Percentiles rank a stretch among this genome's conserved stretches.
These are phyloP conservation scores for Chloebia gouldiae DNA, from an alignment of 2,113 vertebrate species.

Conservation along the genomic window DNA sequence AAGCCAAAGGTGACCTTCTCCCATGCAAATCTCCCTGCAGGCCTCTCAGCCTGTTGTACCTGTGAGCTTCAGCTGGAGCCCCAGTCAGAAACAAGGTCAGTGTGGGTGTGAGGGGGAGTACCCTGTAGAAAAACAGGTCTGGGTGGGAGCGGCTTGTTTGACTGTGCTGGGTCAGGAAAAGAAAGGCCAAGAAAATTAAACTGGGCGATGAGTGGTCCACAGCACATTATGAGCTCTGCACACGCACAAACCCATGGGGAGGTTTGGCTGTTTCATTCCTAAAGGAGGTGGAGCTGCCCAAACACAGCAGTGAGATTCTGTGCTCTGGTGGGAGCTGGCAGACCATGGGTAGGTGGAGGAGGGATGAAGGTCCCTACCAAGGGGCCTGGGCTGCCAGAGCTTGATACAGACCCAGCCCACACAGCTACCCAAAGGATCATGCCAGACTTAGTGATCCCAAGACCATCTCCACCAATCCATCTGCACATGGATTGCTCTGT, in stretches of 20 bases:
- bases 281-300: background rate
- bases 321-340: background rate
- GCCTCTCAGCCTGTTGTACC: background rate
- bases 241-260: background rate
- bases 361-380: background rate
- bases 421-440: rapidly evolving
- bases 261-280: background rate
- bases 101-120: background rate
- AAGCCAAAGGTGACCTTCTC: background rate
- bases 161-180: background rate
- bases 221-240: background rate
- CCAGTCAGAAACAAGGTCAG: background rate
- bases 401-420: background rate
- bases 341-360: background rate
- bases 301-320: background rate
- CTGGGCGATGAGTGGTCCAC: background rate
- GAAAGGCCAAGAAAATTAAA: background rate
- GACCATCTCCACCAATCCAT: background rate
- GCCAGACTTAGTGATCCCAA: background rate
- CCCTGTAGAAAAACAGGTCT: background rate
- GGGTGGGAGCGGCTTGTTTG: background rate
- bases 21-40: background rate
- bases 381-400: rapidly evolving
- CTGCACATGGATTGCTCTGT: background rate
- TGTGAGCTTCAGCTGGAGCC: background rate